Evolutionary conservation across 2,113 vertebrate genomes (phyloP).

Genomic region (Callocephalon fimbriatum): DNA sequence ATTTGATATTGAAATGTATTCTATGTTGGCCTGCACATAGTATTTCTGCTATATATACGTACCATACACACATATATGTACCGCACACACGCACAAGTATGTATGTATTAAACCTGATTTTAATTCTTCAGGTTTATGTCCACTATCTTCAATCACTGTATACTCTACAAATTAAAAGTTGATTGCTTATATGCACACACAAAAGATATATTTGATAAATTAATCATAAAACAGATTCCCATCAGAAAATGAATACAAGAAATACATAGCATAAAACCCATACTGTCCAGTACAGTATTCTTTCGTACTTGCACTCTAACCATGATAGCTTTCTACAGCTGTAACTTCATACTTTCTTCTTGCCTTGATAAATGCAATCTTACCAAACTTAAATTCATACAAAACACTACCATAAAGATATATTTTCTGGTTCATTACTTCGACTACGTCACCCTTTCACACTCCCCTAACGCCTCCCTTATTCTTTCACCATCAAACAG

Average conservation of each 20-base stretch:
- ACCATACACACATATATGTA: fast-evolving
- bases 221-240: neutral
- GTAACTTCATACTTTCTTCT: neutral
- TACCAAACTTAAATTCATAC: neutral
- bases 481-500: neutral
- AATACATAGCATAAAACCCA: neutral
- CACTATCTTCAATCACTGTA: neutral
- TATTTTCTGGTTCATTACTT: neutral
- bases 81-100: fast-evolving
- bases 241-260: neutral
- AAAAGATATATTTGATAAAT: neutral
- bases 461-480: neutral
- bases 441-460: neutral
- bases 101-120: neutral
- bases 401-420: neutral
- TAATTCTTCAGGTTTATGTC: neutral
- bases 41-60: neutral
- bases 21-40: neutral
- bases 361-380: neutral
- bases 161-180: neutral
- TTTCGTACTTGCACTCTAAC: neutral
- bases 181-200: neutral
- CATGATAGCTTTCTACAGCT: neutral
- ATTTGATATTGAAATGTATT: neutral
- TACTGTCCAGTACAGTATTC: neutral